Conservation (phyloP, 2,888 invertebrate species). For the Lottia scabra region DNA sequence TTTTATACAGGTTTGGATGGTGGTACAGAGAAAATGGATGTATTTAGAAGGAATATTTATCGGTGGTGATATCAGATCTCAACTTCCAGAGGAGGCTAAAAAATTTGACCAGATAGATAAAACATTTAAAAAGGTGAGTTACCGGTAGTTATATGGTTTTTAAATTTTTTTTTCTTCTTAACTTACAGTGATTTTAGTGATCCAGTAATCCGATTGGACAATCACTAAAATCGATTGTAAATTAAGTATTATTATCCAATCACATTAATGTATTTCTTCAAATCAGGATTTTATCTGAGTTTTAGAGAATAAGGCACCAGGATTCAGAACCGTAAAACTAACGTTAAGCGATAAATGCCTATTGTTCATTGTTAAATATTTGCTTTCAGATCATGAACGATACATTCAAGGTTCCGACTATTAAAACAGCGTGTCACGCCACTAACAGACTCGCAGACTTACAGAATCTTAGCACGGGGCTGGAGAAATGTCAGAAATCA, state of each 20-base stretch:
- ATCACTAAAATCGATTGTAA: too few species aligned
- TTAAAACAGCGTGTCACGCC: slow-evolving; percentile 83
- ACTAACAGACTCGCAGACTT: slow-evolving; percentile 83
- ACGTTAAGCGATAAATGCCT: too few species aligned
- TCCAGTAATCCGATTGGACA: too few species aligned
- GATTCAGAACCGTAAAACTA: too few species aligned
- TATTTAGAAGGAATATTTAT: slow-evolving; percentile 93
- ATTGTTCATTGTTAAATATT: too few species aligned
- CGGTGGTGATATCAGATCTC: slow-evolving; percentile 87
- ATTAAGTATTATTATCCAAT: too few species aligned
- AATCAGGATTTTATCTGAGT: too few species aligned
- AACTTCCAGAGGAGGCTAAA: slow-evolving; percentile 89
- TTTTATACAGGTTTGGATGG: slow-evolving; percentile 78
- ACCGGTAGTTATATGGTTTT: too few species aligned
- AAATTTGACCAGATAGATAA: slow-evolving; percentile 92
- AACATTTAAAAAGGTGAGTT: slow-evolving; percentile 78
- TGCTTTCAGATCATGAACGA: slow-evolving; percentile 82
- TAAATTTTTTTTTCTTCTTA: too few species aligned
- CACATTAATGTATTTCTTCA: too few species aligned
- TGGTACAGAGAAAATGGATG: slow-evolving; percentile 89
- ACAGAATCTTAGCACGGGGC: slow-evolving; percentile 78
- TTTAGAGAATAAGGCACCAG: too few species aligned
- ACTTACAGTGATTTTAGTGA: too few species aligned
- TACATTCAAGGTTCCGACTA: slow-evolving; percentile 82
- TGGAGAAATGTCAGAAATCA: slow-evolving; percentile 92